Evolutionary conservation across 2,113 vertebrate genomes (phyloP).

Genomic region (Rhea pennata): DNA sequence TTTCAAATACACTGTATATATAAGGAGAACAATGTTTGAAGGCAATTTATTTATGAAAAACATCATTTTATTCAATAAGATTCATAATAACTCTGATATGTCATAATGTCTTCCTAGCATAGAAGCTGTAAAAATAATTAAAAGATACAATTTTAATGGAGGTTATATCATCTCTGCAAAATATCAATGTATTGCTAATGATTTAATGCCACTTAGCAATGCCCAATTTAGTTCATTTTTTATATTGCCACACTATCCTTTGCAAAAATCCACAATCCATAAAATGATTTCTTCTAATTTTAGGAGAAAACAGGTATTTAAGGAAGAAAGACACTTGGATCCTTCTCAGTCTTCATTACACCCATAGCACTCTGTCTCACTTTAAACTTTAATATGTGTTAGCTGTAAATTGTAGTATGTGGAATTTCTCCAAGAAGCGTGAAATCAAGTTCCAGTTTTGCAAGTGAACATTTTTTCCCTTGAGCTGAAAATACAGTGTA

Average conservation of each 20-base stretch:
- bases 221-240: neutral
- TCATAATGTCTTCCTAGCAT: neutral
- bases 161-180: neutral
- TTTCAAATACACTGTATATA: neutral
- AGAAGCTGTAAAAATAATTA: neutral
- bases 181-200: neutral
- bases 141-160: neutral
- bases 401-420: constrained; percentile 22
- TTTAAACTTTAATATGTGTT: constrained; percentile 23
- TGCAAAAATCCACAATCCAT: neutral
- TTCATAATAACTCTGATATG: neutral
- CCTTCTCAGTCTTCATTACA: neutral
- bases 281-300: neutral
- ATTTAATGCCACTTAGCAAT: neutral
- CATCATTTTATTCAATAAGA: neutral
- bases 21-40: neutral
- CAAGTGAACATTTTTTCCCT: constrained; percentile 55
- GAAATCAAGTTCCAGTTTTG: constrained; percentile 65
- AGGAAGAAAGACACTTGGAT: neutral
- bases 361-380: neutral
- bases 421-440: constrained; percentile 41
- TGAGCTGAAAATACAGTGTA: constrained; percentile 31
- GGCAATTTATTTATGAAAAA: neutral
- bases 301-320: neutral
- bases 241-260: neutral